Conservation (phyloP, 2,113 vertebrate species). For the Apodemus speciosus region DNA sequence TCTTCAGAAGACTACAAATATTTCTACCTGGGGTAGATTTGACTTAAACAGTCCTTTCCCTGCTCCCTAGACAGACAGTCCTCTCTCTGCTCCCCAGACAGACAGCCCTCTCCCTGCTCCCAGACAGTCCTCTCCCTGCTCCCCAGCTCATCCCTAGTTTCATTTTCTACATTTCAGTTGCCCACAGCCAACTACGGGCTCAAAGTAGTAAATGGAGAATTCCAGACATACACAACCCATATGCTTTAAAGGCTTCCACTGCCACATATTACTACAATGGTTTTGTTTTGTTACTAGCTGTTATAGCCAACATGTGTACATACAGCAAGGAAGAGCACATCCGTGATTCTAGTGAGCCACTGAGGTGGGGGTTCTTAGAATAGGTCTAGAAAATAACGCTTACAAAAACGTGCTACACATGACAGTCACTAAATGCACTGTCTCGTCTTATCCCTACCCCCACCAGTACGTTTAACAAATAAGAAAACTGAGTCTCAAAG, state of each 20-base stretch:
- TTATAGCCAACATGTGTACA: not conserved
- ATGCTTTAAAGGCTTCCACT: not conserved
- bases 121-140: not conserved
- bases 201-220: not conserved
- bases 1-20: not conserved
- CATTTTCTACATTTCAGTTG: not conserved
- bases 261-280: not conserved
- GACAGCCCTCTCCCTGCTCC: not conserved
- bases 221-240: not conserved
- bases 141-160: not conserved
- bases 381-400: not conserved
- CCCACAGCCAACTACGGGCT: not conserved
- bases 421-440: not conserved
- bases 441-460: not conserved
- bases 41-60: not conserved
- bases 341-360: not conserved
- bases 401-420: not conserved
- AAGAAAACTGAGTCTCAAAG: constrained; percentile 37
- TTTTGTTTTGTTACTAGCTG: not conserved
- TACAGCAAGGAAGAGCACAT: not conserved
- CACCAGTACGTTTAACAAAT: not conserved
- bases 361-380: not conserved
- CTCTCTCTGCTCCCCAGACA: too few species aligned
- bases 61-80: too few species aligned
- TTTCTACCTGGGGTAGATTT: not conserved